Conservation (phyloP, 92 coral and sea anemone species). For the Siderastrea radians region DNA sequence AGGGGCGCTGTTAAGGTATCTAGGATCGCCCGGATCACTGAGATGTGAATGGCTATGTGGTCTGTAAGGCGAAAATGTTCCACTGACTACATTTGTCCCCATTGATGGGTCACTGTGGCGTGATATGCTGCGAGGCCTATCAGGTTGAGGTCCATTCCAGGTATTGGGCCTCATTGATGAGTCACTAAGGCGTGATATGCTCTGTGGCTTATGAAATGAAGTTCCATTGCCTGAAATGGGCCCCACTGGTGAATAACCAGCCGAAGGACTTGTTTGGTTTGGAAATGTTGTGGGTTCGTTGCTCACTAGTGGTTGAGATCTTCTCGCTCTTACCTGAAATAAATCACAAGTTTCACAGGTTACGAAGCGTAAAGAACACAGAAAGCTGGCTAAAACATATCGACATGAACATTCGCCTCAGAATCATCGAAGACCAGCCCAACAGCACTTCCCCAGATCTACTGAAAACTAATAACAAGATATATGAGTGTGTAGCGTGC, state of each 20-base stretch:
- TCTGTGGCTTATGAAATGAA: neutral
- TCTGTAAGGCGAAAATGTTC: neutral
- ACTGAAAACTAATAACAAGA: too few species aligned
- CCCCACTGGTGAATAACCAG: neutral
- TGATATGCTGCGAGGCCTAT: neutral
- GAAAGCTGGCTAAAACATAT: neutral
- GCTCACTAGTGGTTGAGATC: constrained; percentile 7
- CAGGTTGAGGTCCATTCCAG: too few species aligned
- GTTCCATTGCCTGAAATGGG: neutral
- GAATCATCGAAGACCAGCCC: too few species aligned
- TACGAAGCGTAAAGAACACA: too few species aligned
- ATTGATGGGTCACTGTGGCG: constrained; percentile 3
- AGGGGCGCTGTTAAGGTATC: neutral
- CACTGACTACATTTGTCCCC: neutral
- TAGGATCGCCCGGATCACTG: constrained; percentile 38
- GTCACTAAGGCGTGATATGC: neutral
- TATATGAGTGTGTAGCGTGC: too few species aligned
- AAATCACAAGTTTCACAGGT: neutral
- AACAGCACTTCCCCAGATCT: too few species aligned
- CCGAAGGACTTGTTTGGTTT: neutral
- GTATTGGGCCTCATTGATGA: neutral
- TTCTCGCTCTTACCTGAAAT: constrained; percentile 14
- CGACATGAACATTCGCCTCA: too few species aligned
- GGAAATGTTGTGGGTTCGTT: neutral
- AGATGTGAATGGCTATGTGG: constrained; percentile 15